Evolutionary conservation across 2,797 vertebrate species (phyloP), one percentile per base, ranked within the genome.

Genomic region (Parauchenoglanis punctatus): DNA sequence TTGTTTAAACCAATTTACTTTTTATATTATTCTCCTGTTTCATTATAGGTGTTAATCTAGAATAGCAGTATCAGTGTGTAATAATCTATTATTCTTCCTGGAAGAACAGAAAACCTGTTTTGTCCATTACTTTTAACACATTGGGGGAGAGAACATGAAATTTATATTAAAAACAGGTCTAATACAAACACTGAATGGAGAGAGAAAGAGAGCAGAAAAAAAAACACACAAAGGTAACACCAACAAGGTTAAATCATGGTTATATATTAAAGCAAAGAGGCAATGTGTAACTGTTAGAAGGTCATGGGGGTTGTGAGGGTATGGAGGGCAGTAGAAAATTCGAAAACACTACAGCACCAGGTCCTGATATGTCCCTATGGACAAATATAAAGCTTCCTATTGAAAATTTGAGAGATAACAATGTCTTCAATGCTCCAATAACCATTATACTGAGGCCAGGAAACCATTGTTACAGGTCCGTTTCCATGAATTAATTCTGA

Each of bases 401-500:
- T 4, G 13, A 7, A 17, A 44, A n/a, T 40, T 18, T 17, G 23
- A n/a, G 18, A 18, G 2, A 28, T 78, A 56, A 20, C n/a, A 20
- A 10, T 78, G 28, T 7, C n/a, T 31, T 31, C 77, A 4, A 25
- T 56, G 28, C 52, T 35, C n/a, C 76, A 35, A 11, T 56, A 52
- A 80, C 54, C 31, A 25, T 80, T 56, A 78, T 10, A 56, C 52
- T 56, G 18, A 80, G 31, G 20, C 20, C 77, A 59, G 20, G 56
- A 40, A 80, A 23, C 54, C 56, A 40, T 59, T 80, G 31, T 40
- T 40, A n/a, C 31, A 80, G 77, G 77, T 40, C 28, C 5, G 13
- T 80, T 35, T 40, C 40, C 56, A 78, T 56, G 6, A 77, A 56
- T 58, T 58, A 77, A 31, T 77, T 77, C 52, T 56, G n/a, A 77